These are phyloP conservation scores for Triplophysa bombifrons DNA, from an alignment of 2,797 vertebrate species.

Conservation along the genomic window DNA sequence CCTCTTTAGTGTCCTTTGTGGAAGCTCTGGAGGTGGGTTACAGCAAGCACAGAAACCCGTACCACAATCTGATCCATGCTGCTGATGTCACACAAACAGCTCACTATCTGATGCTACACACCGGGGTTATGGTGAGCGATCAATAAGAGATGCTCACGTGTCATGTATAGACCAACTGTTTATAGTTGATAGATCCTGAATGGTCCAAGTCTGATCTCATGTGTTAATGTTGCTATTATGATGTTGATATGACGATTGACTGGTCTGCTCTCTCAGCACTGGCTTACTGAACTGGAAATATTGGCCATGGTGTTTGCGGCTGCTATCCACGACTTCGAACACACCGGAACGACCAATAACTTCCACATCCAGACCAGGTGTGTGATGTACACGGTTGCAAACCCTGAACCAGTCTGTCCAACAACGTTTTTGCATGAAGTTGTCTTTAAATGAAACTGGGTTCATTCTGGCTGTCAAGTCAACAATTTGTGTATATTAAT, in stretches of 20 bases:
- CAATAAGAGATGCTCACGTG: neutral
- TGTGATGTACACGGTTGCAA: slow-evolving; percentile 11
- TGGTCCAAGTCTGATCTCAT: neutral
- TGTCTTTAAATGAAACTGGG: neutral
- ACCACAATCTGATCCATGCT: slow-evolving; percentile 96
- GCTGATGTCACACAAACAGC: slow-evolving; percentile 97
- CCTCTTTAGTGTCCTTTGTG: slow-evolving; percentile 85
- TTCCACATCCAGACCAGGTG: slow-evolving; percentile 98
- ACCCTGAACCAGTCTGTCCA: neutral
- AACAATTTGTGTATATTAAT: too few species aligned
- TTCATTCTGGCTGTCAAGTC: neutral
- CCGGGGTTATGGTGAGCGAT: slow-evolving; percentile 91
- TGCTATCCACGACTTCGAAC: slow-evolving; percentile 96
- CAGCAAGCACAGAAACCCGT: slow-evolving; percentile 97
- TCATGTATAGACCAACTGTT: neutral
- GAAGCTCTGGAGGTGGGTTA: slow-evolving; percentile 92
- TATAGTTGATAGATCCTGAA: neutral
- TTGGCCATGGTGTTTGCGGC: slow-evolving; percentile 98
- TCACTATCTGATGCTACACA: slow-evolving; percentile 97
- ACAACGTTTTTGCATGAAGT: neutral
- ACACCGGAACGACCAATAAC: slow-evolving; percentile 98
- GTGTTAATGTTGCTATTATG: slow-evolving; percentile 3
- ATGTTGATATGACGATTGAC: slow-evolving; percentile 16
- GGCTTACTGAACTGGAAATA: slow-evolving; percentile 98
- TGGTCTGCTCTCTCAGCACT: slow-evolving; percentile 79